Evolutionary conservation across 30 jellyfish, hydroid and myxozoan genomes (phyloP), one percentile per base, ranked within the genome.

Genomic region (Pseudorhiza aurosa): DNA sequence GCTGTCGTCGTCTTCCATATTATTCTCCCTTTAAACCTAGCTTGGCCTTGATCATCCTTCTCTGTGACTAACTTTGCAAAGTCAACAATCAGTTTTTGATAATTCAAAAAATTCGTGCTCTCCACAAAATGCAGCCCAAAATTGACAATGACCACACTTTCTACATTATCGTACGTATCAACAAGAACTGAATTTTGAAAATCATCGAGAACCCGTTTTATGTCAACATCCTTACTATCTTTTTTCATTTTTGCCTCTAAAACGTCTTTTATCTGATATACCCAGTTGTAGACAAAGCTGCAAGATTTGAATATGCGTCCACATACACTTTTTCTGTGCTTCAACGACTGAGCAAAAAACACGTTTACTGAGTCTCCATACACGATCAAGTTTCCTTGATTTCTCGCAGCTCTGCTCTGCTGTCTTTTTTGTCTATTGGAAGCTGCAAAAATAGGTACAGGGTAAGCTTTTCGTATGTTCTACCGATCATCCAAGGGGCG

Each of bases 71-170:
- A 15, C 43, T 42, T 46, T 44, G 71, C 90, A 62, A 75, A 5
- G 0, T 40, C 82, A 2, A 63, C 75, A 28, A 85, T 65, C 47
- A 85, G 46, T 37, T 0, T 24, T 77, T 65, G 39, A 51, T 74
- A 85, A 58, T 74, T 67, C 19, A 75, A 43, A 42, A 85, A 85
- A 31, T 74, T 74, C 21, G 88, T 74, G 49, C 96, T 85, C 56
- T 85, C 96, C 11, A 75, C 96, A 65, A 74, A 85, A 85, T 85
- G 96, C 31, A 85, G 56, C 21, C 96, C 96, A 75, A 85, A 85
- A 42, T 85, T 85, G 8, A 85, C 77, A 10, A 85, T 63, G 11
- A 85, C 82, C 11, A 67, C 72, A 25, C 75, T 70, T 22, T 65
- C 25, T 24, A 35, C 60, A 36, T 51, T 59, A 58, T 85, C 50